Conservation (phyloP, 2,888 invertebrate species). For the Melieria picta region DNA sequence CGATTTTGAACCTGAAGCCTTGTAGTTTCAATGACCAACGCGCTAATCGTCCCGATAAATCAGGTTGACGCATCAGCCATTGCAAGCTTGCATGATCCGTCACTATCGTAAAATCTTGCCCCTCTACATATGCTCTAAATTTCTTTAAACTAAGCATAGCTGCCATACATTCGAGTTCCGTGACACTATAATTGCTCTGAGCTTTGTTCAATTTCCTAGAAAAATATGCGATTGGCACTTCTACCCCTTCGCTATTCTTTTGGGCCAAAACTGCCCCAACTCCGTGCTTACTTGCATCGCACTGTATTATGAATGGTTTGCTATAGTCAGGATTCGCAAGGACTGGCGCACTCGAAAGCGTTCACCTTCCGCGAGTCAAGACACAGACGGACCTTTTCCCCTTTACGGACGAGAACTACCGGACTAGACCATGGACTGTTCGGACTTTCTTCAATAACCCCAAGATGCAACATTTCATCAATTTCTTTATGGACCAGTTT, state of each 20-base stretch:
- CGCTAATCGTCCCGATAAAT: neutral
- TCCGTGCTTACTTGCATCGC: slow-evolving; percentile 28
- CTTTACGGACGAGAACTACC: slow-evolving; percentile 49
- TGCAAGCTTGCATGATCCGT: neutral
- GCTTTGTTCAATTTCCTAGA: slow-evolving; percentile 4
- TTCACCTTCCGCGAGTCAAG: slow-evolving; percentile 53
- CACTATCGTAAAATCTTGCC: too few species aligned
- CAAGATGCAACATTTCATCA: slow-evolving; percentile 45
- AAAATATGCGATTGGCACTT: too few species aligned
- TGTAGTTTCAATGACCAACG: too few species aligned
- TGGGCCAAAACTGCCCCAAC: slow-evolving; percentile 13
- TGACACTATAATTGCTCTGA: neutral
- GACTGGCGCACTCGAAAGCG: slow-evolving; percentile 2
- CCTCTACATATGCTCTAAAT: slow-evolving; percentile 13
- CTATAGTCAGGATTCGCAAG: slow-evolving; percentile 1
- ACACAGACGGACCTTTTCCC: slow-evolving; percentile 47
- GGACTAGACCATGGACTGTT: slow-evolving; percentile 53
- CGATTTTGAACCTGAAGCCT: neutral
- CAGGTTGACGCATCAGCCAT: slow-evolving; percentile 6
- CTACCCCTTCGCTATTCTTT: too few species aligned
- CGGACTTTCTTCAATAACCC: slow-evolving; percentile 51
- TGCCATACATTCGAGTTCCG: neutral
- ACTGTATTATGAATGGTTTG: slow-evolving; percentile 13
- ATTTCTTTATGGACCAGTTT: slow-evolving; percentile 9
- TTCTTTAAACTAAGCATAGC: neutral